phyloP scores from a whole-genome alignment of 2,113 vertebrate species.

The Arizona elegans region DNA sequence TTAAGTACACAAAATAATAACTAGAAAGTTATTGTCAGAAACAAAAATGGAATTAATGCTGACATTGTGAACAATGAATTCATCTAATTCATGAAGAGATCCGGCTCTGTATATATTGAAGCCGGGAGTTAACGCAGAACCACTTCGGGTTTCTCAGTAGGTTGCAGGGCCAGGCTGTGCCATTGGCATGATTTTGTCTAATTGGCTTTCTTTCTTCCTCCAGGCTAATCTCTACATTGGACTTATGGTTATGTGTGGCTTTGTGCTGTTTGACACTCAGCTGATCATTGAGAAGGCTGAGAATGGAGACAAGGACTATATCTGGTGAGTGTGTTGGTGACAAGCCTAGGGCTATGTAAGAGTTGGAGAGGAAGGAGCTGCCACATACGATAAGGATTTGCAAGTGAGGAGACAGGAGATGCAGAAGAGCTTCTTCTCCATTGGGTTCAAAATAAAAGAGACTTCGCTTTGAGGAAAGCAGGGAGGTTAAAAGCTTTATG shows the following conservation, averaged over 20 bases:
- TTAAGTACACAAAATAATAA: neutral
- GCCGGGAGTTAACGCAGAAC: neutral
- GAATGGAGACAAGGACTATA: conserved; percentile 93
- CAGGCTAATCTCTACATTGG: conserved; percentile 91
- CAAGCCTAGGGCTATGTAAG: no score
- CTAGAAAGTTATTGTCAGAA: neutral
- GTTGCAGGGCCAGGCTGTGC: neutral
- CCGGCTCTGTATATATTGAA: neutral
- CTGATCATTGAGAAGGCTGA: conserved; percentile 98
- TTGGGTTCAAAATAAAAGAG: neutral
- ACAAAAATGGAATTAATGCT: neutral
- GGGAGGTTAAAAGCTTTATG: neutral
- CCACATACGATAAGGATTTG: neutral
- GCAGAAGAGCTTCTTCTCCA: neutral
- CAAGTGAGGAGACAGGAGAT: neutral
- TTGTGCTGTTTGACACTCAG: conserved; percentile 97
- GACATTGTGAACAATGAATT: neutral
- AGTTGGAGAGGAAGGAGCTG: neutral
- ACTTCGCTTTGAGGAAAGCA: neutral
- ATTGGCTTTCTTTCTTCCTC: accelerated
- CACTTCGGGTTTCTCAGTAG: no score
- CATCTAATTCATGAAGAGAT: neutral
- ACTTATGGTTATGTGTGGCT: conserved; percentile 90
- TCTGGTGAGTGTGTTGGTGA: conserved; percentile 79
- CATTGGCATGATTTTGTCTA: neutral